phyloP scores from a whole-genome alignment of 2,113 vertebrate genomes.

The Albula goreensis region DNA sequence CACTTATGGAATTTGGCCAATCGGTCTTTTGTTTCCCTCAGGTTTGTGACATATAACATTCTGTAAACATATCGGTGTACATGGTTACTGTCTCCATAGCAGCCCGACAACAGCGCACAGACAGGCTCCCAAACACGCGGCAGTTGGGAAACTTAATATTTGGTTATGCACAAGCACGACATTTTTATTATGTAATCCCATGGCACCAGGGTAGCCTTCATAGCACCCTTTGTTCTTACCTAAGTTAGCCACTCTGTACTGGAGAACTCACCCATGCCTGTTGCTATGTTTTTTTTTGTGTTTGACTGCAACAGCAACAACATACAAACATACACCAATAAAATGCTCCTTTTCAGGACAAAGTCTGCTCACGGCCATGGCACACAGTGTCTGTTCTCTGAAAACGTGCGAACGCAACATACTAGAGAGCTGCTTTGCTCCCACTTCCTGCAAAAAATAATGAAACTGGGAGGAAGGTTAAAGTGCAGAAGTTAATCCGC shows the following conservation, averaged over 20 bases:
- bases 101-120: slow-evolving; percentile 83
- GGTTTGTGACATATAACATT: slow-evolving; percentile 82
- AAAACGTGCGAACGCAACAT: neutral
- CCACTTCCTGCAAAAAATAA: neutral
- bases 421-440: neutral
- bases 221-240: slow-evolving; percentile 4
- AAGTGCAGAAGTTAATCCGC: neutral
- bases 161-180: slow-evolving; percentile 59
- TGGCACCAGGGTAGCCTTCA: slow-evolving; percentile 48
- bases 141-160: slow-evolving; percentile 88
- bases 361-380: slow-evolving; percentile 34
- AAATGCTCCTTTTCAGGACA: slow-evolving; percentile 34
- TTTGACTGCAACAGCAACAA: slow-evolving; percentile 58
- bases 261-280: slow-evolving; percentile 46
- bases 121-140: slow-evolving; percentile 78
- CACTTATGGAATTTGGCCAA: slow-evolving; percentile 23
- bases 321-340: slow-evolving; percentile 31
- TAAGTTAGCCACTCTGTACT: slow-evolving; percentile 28
- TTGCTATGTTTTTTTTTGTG: slow-evolving; percentile 64
- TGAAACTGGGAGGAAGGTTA: neutral
- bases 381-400: slow-evolving; percentile 36
- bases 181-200: slow-evolving; percentile 61
- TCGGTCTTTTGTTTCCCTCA: slow-evolving; percentile 57
- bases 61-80: slow-evolving; percentile 83
- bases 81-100: slow-evolving; percentile 91